phyloP scores from a whole-genome alignment of 1,140 invertebrate species.

The Armadillidium nasatum region DNA sequence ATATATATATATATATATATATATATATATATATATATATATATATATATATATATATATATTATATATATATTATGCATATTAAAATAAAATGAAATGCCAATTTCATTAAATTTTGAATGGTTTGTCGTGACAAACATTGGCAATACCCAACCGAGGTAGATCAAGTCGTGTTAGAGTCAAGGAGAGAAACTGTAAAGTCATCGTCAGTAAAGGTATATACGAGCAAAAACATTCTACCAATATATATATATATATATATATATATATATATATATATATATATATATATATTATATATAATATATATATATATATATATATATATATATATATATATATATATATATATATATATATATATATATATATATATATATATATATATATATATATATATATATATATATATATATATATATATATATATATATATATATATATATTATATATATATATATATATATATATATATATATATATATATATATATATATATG shows the following conservation, averaged over 20 bases:
- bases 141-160: no score
- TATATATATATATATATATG: no score
- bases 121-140: no score
- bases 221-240: neutral
- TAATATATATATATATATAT: neutral
- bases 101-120: no score
- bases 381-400: neutral
- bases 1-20: neutral
- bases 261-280: conserved; percentile 16
- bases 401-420: neutral
- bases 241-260: neutral
- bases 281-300: conserved; percentile 4
- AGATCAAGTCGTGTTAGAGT: no score
- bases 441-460: neutral
- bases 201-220: neutral
- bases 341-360: neutral
- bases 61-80: no score
- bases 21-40: neutral
- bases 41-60: neutral
- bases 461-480: no score
- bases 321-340: neutral
- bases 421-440: neutral
- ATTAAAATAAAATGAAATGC: no score
- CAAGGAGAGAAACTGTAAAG: no score
- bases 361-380: neutral